Base-by-base conservation (phyloP, 1,140 invertebrate genomes). In the Hestina assimilis region DNA sequence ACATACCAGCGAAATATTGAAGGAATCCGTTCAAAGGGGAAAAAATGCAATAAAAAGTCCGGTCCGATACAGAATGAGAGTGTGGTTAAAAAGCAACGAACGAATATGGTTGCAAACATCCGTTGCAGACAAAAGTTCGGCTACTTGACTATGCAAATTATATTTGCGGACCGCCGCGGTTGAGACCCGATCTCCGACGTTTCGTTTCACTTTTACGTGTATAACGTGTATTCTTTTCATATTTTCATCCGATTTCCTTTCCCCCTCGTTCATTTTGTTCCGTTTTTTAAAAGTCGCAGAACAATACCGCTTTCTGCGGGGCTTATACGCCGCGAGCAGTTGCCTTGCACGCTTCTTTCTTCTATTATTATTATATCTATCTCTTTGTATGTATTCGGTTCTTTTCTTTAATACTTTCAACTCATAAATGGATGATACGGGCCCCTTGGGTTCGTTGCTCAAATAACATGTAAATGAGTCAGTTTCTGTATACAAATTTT, bases 161-260 rank as follows among this genome's bases (percentile, higher is more conserved):
- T 88, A 86, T 88, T 88, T 88, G 85, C 85, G 78, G 83, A 86
- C 84, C 74, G 79, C 79, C 67, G 71, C 72, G 77, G 67, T 64
- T 75, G 75, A 75, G 78, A 75, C 71, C 67, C 76, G 79, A 84
- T 86, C 83, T 77, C 72, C 78, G 72, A 71, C 73, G 69, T 81
- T 82, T 66, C 82, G 72, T 88, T 88, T 85, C 83, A 80, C 72
- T 84, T 79, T 68, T 79, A 69, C 76, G 71, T 78, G 73, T 74
- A 81, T 77, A 84, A 72, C 74, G 75, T 84, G 83, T 85, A 86
- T 82, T 86, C 82, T 88, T 85, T 88, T 85, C 83, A 88, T 88
- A 86, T 88, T 88, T 86, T 88, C 85, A 88, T 88, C 83, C 82
- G 85, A 88, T 88, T 88, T 88, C 85, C 85, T 83, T 83, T 77